Percentiles rank a stretch among this genome's conserved stretches.
These are phyloP conservation scores for Saguinus midas DNA, from an alignment of 2,113 vertebrate species.

Conservation along the genomic window DNA sequence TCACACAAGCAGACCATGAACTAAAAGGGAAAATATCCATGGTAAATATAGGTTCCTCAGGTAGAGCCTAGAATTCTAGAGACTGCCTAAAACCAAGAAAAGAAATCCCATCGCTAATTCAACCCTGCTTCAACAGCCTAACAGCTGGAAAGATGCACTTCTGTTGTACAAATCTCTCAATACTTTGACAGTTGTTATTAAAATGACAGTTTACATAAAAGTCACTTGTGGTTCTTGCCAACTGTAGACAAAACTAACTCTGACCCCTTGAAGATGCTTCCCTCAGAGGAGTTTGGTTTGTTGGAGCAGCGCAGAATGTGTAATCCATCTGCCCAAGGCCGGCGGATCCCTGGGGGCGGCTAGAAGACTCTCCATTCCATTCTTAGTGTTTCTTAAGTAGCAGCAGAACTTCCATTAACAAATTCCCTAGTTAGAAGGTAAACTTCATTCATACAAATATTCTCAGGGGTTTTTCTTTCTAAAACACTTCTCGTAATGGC, in stretches of 20 bases:
- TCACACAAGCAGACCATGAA: neutral
- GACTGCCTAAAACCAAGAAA: neutral
- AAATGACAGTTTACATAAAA: neutral
- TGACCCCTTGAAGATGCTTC: neutral
- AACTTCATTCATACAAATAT: slow-evolving; percentile 56
- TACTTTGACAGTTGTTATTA: neutral
- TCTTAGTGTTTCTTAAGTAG: slow-evolving; percentile 50
- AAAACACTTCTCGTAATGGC: slow-evolving; percentile 51
- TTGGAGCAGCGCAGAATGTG: neutral
- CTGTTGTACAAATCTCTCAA: neutral
- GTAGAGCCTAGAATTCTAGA: neutral
- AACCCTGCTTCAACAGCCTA: neutral
- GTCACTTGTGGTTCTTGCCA: neutral
- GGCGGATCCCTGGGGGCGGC: neutral
- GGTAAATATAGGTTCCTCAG: neutral
- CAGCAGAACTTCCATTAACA: slow-evolving; percentile 31
- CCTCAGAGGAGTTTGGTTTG: neutral
- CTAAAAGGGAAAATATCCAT: neutral
- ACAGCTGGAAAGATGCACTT: neutral
- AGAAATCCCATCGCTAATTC: neutral
- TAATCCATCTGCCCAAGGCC: neutral
- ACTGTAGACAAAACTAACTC: neutral
- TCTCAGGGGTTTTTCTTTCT: slow-evolving; percentile 31
- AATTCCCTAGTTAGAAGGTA: slow-evolving; percentile 47
- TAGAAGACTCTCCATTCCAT: neutral